Conservation (phyloP, 2,888 invertebrate species). For the Deilephila elpenor region DNA sequence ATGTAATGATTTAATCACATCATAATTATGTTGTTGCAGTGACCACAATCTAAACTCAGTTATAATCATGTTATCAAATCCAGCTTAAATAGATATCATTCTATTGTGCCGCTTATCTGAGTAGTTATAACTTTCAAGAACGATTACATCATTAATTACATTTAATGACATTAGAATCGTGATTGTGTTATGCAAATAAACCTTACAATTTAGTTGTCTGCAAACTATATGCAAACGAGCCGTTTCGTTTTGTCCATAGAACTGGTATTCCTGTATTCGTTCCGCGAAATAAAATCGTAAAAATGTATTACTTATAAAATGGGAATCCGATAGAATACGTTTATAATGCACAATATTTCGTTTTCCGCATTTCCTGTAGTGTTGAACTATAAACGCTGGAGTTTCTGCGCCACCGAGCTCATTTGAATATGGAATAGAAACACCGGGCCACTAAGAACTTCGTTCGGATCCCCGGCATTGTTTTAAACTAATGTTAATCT, state of each 20-base stretch:
- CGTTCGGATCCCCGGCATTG: constrained; percentile 60
- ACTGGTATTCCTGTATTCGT: background rate
- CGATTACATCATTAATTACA: background rate
- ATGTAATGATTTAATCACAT: too few relatives aligned
- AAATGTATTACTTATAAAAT: constrained; percentile 15
- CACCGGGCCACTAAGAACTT: constrained; percentile 53
- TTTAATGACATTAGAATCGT: constrained; percentile 2
- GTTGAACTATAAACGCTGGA: constrained; percentile 52
- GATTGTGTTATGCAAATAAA: constrained; percentile 6
- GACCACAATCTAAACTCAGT: background rate
- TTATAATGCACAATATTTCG: constrained; percentile 37
- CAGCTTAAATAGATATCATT: background rate
- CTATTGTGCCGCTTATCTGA: background rate
- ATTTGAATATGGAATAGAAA: constrained; percentile 72
- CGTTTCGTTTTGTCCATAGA: background rate
- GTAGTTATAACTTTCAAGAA: background rate
- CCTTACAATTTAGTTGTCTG: background rate
- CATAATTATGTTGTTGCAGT: too few relatives aligned
- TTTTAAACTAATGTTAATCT: constrained; percentile 71
- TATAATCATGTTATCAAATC: background rate
- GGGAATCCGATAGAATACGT: constrained; percentile 7
- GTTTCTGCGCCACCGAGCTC: constrained; percentile 63
- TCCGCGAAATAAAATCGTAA: background rate
- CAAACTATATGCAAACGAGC: background rate
- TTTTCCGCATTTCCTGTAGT: constrained; percentile 35